Percentiles rank a stretch among this genome's conserved stretches.
These are phyloP conservation scores for Rhagoletis zephyria DNA, from an alignment of 1,140 invertebrate species.

Conservation along the genomic window DNA sequence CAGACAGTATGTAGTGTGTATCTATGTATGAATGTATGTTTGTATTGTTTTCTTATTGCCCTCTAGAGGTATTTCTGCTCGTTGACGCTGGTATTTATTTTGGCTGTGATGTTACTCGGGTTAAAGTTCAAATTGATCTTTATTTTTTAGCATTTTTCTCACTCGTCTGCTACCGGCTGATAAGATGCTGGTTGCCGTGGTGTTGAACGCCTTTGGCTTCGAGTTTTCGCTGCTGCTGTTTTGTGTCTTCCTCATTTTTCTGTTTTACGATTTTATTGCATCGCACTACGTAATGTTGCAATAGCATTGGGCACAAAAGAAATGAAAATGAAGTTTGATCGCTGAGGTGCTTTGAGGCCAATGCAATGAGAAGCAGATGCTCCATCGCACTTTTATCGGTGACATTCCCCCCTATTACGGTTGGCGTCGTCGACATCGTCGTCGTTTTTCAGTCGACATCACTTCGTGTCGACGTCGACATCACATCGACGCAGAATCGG, in stretches of 20 bases:
- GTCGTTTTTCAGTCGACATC: too few species aligned
- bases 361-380: conserved; percentile 39
- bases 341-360: conserved; percentile 32
- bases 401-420: too few species aligned
- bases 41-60: background rate
- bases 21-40: too few species aligned
- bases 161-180: conserved; percentile 28
- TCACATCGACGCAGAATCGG: too few species aligned
- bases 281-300: conserved; percentile 11
- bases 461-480: too few species aligned
- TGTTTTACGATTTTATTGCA: conserved; percentile 8
- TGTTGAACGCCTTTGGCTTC: background rate
- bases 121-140: conserved; percentile 51
- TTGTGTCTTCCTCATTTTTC: conserved; percentile 45
- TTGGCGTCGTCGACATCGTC: too few species aligned
- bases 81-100: conserved; percentile 15
- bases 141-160: conserved; percentile 48
- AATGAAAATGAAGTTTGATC: conserved; percentile 31
- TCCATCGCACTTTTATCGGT: conserved; percentile 18
- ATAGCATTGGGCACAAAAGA: background rate
- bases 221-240: background rate
- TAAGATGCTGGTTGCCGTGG: background rate
- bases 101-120: conserved; percentile 12
- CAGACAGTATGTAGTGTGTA: background rate
- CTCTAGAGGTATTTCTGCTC: background rate